Evolutionary conservation across 2,888 invertebrate species (phyloP).

Genomic region (Xestia c-nigrum): DNA sequence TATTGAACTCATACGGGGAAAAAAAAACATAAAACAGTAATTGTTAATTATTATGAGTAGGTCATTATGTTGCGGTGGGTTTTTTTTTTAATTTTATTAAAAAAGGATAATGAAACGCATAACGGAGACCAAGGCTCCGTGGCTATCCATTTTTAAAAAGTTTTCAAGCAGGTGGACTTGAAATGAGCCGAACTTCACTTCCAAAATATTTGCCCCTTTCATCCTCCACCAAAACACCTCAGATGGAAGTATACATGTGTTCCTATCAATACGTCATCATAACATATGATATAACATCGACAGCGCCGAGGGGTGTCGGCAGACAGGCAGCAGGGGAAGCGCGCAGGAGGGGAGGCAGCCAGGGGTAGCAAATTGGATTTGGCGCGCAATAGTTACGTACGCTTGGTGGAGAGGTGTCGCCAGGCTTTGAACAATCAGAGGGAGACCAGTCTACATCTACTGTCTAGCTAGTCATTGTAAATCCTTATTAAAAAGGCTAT

Average conservation of each 20-base stretch:
- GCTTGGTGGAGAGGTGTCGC: conserved; percentile 39
- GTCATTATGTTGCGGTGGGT: neutral
- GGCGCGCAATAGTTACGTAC: conserved; percentile 59
- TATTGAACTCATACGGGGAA: neutral
- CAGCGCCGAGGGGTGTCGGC: conserved; percentile 32
- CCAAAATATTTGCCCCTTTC: neutral
- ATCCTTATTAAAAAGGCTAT: neutral
- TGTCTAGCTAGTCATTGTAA: neutral
- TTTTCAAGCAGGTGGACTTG: neutral
- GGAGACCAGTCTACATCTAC: neutral
- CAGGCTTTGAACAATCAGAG: conserved; percentile 48
- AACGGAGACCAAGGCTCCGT: too few relatives aligned
- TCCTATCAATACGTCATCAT: conserved; percentile 43
- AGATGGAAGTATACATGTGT: neutral
- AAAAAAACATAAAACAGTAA: neutral
- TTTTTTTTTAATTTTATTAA: neutral
- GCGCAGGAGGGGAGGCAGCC: conserved; percentile 35
- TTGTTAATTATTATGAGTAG: neutral
- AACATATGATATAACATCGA: conserved; percentile 49
- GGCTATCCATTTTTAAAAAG: neutral
- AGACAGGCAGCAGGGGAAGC: conserved; percentile 39
- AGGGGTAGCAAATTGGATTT: conserved; percentile 67
- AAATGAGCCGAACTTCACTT: neutral
- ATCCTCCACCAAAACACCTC: neutral
- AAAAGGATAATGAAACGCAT: neutral